phyloP scores from a whole-genome alignment of 2,113 vertebrate genomes.

The Elephas maximus region DNA sequence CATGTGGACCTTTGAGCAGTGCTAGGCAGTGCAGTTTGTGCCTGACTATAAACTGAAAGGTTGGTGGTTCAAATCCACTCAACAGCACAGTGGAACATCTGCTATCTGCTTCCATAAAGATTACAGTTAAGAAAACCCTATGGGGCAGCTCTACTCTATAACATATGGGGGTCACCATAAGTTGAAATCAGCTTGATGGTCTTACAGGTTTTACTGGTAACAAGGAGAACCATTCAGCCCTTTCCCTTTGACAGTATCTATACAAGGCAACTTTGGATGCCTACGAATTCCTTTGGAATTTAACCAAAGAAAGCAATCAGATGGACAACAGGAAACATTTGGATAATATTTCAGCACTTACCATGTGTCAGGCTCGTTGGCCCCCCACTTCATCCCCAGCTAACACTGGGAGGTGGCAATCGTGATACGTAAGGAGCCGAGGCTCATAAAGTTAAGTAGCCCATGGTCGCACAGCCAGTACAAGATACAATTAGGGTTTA shows the following conservation, averaged over 20 bases:
- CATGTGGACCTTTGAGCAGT: fast-evolving
- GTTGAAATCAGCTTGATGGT: too few relatives aligned
- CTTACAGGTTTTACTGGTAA: too few relatives aligned
- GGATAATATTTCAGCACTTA: fast-evolving
- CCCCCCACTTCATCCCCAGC: fast-evolving
- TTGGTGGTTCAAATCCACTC: neutral
- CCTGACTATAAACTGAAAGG: neutral
- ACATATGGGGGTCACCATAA: too few relatives aligned
- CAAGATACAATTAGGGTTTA: fast-evolving
- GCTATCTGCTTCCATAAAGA: too few relatives aligned
- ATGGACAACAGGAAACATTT: fast-evolving
- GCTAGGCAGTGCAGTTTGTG: neutral
- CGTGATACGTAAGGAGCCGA: neutral
- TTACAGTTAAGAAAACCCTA: too few relatives aligned
- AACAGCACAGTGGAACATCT: too few relatives aligned
- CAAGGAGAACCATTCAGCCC: neutral
- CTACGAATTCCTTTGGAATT: neutral
- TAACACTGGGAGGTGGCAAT: neutral
- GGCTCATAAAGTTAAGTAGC: neutral
- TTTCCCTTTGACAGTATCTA: neutral
- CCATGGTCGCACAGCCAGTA: fast-evolving
- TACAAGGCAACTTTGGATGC: neutral
- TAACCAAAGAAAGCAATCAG: neutral
- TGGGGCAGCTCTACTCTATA: too few relatives aligned
- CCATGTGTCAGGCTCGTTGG: fast-evolving